phyloP scores from a whole-genome alignment of 2,888 invertebrate species.

The Neocrepidodera transversa region DNA sequence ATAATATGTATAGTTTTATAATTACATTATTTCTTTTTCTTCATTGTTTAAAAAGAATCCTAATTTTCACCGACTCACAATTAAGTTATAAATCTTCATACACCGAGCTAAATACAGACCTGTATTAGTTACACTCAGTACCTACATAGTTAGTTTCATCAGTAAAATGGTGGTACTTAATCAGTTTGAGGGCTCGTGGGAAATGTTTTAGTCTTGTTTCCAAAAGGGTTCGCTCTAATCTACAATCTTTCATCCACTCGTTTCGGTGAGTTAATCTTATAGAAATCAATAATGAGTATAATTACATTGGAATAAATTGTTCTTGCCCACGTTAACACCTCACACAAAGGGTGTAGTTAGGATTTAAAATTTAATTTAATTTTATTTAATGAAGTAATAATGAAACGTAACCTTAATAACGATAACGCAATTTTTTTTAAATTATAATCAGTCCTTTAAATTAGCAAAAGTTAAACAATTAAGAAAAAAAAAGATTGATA shows the following conservation, averaged over 20 bases:
- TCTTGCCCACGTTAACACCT: background rate
- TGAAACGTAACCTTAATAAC: too few species aligned
- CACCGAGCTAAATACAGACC: background rate
- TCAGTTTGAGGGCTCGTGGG: constrained; percentile 8
- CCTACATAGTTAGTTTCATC: constrained; percentile 1
- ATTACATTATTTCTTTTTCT: too few species aligned
- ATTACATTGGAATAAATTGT: background rate
- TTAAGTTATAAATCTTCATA: too few species aligned
- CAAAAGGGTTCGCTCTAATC: constrained; percentile 10
- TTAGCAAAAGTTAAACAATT: too few species aligned
- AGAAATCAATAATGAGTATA: constrained; percentile 11
- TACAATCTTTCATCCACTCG: constrained; percentile 3
- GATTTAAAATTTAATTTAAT: too few species aligned
- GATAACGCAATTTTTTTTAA: too few species aligned
- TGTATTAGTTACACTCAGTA: background rate
- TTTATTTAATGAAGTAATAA: too few species aligned
- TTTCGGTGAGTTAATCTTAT: background rate
- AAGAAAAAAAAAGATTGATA: too few species aligned
- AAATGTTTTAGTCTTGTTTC: constrained; percentile 11
- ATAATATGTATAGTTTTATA: too few species aligned
- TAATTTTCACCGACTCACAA: too few species aligned
- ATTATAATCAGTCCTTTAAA: too few species aligned
- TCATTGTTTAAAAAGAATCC: too few species aligned
- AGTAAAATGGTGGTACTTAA: constrained; percentile 5
- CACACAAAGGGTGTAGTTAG: background rate